These are phyloP conservation scores for Microctonus aethiopoides DNA, from an alignment of 2,888 invertebrate genomes.

Conservation along the genomic window DNA sequence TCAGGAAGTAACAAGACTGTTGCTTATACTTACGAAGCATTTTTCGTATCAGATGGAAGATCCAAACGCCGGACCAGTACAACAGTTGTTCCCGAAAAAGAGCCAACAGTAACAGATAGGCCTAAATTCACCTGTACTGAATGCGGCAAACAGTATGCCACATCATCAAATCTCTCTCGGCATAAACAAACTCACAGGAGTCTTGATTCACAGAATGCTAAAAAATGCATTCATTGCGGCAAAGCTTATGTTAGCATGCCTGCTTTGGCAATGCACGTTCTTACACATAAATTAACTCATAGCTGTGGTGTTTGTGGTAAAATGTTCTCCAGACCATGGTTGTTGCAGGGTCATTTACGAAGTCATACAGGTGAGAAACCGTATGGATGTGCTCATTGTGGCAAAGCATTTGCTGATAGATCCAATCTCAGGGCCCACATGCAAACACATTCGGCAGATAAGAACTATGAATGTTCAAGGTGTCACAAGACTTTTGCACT, in stretches of 20 bases:
- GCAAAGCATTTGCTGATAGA: conserved; percentile 94
- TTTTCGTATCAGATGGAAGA: conserved; percentile 88
- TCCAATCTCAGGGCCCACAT: conserved; percentile 94
- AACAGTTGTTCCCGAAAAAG: conserved; percentile 64
- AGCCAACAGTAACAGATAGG: conserved; percentile 66
- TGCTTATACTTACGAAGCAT: conserved; percentile 92
- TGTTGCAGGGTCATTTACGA: conserved; percentile 86
- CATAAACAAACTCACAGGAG: conserved; percentile 92
- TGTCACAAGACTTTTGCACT: conserved; percentile 94
- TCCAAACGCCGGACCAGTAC: conserved; percentile 77
- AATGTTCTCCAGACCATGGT: conserved; percentile 96
- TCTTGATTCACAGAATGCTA: conserved; percentile 90
- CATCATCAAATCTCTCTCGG: conserved; percentile 88
- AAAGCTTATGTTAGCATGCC: conserved; percentile 99
- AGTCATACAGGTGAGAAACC: conserved; percentile 96
- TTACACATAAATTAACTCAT: conserved; percentile 93
- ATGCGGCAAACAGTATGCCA: conserved; percentile 92
- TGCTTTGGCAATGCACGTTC: conserved; percentile 92
- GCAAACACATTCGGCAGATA: conserved; percentile 93
- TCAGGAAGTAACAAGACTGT: conserved; percentile 75
- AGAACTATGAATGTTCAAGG: conserved; percentile 87
- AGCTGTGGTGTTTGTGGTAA: conserved; percentile 95
- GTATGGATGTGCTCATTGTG: conserved; percentile 92
- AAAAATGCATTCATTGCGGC: conserved; percentile 94
- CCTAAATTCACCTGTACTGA: conserved; percentile 78